Evolutionary conservation across 2,797 vertebrate genomes (phyloP).

Genomic region (Anolis apletophallus): DNA sequence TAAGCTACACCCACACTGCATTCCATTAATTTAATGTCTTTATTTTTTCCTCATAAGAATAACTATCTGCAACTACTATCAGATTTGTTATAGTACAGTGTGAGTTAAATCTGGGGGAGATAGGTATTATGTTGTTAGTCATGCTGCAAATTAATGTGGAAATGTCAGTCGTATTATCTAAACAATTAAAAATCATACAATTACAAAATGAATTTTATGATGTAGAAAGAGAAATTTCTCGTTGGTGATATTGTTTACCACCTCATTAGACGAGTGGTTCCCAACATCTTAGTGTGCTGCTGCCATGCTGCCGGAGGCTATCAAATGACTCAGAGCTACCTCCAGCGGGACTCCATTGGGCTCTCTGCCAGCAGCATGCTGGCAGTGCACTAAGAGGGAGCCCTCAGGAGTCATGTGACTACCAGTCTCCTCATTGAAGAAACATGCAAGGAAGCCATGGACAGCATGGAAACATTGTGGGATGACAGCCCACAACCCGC

Average conservation of each 20-base stretch:
- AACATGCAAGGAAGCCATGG: too few species aligned
- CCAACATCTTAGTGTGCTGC: too few species aligned
- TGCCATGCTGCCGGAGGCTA: too few species aligned
- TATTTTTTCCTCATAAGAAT: constrained; percentile 22
- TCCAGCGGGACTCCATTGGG: too few species aligned
- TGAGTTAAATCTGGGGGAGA: neutral
- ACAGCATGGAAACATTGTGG: too few species aligned
- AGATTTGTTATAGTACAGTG: neutral
- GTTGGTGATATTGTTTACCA: neutral
- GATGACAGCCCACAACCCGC: too few species aligned
- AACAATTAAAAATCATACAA: neutral
- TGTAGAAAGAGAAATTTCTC: neutral
- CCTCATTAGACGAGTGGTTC: too few species aligned
- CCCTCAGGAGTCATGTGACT: too few species aligned
- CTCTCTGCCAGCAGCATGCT: too few species aligned
- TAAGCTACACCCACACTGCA: constrained; percentile 13
- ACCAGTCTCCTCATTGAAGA: too few species aligned
- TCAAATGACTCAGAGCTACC: too few species aligned
- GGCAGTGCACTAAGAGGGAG: too few species aligned
- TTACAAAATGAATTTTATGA: neutral
- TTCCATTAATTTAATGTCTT: constrained; percentile 20
- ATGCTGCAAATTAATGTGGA: constrained; percentile 6
- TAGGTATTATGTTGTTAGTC: neutral
- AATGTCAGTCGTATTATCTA: neutral
- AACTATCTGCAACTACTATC: neutral